Evolutionary conservation across 2,797 vertebrate species (phyloP).

Genomic region (Caiman crocodilus): DNA sequence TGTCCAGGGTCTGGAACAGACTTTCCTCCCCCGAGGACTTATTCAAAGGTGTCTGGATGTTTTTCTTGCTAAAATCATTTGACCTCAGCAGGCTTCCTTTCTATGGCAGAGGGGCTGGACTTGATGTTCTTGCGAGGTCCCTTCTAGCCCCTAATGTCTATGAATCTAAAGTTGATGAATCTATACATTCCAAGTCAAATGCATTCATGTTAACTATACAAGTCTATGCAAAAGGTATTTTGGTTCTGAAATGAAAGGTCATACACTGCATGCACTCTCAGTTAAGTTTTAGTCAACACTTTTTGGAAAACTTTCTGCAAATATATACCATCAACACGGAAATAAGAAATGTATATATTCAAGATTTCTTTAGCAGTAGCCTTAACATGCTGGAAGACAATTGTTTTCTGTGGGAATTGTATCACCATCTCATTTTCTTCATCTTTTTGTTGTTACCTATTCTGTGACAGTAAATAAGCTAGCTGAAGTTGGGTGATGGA

Average conservation of each 20-base stretch:
- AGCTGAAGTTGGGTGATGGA: constrained; percentile 12
- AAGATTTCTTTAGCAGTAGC: constrained; percentile 56
- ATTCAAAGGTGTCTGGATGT: too few relatives aligned
- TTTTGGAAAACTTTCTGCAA: constrained; percentile 44
- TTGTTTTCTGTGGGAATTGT: constrained; percentile 70
- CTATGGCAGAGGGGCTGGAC: too few relatives aligned
- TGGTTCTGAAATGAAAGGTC: not conserved
- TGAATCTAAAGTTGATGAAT: not conserved
- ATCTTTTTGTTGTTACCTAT: not conserved
- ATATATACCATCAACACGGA: constrained; percentile 44
- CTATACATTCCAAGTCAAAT: not conserved
- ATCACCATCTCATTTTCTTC: constrained; percentile 73
- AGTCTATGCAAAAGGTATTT: not conserved
- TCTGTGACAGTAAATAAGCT: constrained; percentile 16
- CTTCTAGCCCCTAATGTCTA: too few relatives aligned
- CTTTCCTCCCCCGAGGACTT: too few relatives aligned
- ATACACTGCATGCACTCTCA: constrained; percentile 47
- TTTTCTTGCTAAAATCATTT: too few relatives aligned
- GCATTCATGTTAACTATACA: not conserved
- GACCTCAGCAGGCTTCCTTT: too few relatives aligned
- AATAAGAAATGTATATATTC: constrained; percentile 40
- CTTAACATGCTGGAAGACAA: constrained; percentile 71
- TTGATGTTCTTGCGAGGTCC: too few relatives aligned
- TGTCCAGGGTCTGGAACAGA: too few relatives aligned
- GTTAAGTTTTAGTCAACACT: constrained; percentile 30